phyloP scores from a whole-genome alignment of 1,140 invertebrate species.

The Drosophila ohnishii region DNA sequence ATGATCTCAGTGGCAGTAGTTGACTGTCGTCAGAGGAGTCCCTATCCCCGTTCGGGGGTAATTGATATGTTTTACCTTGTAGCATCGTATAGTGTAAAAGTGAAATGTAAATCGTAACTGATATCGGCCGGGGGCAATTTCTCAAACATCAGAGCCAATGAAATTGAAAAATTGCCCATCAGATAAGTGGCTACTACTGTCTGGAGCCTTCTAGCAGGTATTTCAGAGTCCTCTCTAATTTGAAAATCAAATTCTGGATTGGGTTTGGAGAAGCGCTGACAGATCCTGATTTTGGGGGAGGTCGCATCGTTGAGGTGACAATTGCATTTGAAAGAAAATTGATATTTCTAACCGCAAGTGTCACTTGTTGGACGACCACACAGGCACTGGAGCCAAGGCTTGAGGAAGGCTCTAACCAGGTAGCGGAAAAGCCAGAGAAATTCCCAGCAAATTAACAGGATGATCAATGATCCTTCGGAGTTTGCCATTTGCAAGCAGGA shows the following conservation, averaged over 20 bases:
- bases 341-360: constrained; percentile 64
- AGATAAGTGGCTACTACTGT: constrained; percentile 58
- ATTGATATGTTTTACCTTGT: constrained; percentile 74
- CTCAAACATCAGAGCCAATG: constrained; percentile 65
- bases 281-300: constrained; percentile 34
- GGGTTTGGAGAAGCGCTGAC: constrained; percentile 43
- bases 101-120: constrained; percentile 77
- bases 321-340: constrained; percentile 70
- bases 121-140: constrained; percentile 64
- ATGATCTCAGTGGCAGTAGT: constrained; percentile 30
- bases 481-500: constrained; percentile 54
- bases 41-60: constrained; percentile 56
- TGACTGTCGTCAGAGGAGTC: constrained; percentile 59
- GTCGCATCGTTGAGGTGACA: constrained; percentile 63
- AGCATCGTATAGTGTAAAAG: constrained; percentile 44
- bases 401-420: constrained; percentile 26
- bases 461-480: constrained; percentile 59
- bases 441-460: constrained; percentile 54
- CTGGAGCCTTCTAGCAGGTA: constrained; percentile 11
- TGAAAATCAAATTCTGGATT: constrained; percentile 39
- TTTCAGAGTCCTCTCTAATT: constrained; percentile 6
- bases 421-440: constrained; percentile 14
- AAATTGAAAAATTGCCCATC: constrained; percentile 76
- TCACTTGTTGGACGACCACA: constrained; percentile 60
- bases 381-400: constrained; percentile 25